Evolutionary conservation across 2,113 vertebrate species (phyloP).

Genomic region (Tenebrosternarchus preto): DNA sequence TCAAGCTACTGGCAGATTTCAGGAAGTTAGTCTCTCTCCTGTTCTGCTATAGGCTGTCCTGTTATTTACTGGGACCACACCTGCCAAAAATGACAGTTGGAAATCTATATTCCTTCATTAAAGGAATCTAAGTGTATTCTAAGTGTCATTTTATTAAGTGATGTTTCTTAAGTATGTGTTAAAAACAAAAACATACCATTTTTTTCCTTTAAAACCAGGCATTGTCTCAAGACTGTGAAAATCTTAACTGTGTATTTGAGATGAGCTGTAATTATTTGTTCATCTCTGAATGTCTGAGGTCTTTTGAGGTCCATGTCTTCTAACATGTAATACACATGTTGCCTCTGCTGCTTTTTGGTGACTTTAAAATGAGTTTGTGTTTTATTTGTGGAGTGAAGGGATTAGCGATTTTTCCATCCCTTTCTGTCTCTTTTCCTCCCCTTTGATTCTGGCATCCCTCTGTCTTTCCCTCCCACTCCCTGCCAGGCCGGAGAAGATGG

Average conservation of each 20-base stretch:
- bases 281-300: conserved; percentile 22
- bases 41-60: not conserved
- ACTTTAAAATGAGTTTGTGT: too few species aligned
- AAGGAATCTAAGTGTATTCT: too few species aligned
- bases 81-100: not conserved
- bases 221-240: not conserved
- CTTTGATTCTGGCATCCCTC: conserved; percentile 37
- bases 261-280: too few species aligned
- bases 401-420: conserved; percentile 34
- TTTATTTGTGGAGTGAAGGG: too few species aligned
- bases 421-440: not conserved
- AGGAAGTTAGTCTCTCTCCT: conserved; percentile 84
- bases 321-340: too few species aligned
- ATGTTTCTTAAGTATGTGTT: too few species aligned
- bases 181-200: too few species aligned
- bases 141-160: too few species aligned
- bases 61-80: not conserved
- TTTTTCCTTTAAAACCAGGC: too few species aligned
- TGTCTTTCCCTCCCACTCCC: conserved; percentile 53
- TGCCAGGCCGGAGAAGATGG: conserved; percentile 94
- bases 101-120: not conserved
- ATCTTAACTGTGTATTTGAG: too few species aligned
- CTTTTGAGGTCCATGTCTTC: too few species aligned
- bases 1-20: conserved; percentile 93
- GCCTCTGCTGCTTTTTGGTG: too few species aligned